Percentiles rank a stretch among this genome's conserved stretches.
Evolutionary conservation across 2,113 vertebrate genomes (phyloP).

Genomic region (Tricholaema leucomelas): DNA sequence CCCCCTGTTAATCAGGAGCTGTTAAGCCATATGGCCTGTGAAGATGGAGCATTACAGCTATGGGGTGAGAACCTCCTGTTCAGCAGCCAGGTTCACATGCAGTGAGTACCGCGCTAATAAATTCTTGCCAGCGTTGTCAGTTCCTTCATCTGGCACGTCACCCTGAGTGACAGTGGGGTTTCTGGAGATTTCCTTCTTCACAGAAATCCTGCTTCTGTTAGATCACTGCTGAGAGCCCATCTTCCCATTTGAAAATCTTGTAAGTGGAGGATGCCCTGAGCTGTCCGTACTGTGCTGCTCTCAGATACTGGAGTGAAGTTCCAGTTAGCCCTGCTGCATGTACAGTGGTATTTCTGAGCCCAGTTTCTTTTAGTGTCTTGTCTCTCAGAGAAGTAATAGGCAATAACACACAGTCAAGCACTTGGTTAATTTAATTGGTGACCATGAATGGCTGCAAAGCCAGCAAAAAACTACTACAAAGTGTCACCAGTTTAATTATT

Average conservation of each 20-base stretch:
- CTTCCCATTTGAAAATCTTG: not conserved
- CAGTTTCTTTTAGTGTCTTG: not conserved
- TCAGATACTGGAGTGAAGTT: fast-evolving
- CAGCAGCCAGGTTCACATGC: not conserved
- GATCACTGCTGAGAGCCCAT: not conserved
- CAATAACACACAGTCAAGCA: not conserved
- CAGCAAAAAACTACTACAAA: not conserved
- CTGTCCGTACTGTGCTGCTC: not conserved
- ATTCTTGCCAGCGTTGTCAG: not conserved
- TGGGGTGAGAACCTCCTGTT: not conserved
- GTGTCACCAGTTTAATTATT: not conserved
- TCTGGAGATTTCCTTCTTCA: not conserved
- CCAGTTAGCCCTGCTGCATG: not conserved
- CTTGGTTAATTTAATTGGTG: not conserved
- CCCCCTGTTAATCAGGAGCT: not conserved
- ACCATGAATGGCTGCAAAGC: not conserved
- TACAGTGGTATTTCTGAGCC: not conserved
- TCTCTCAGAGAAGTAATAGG: not conserved
- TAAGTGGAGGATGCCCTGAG: not conserved
- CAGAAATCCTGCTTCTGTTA: not conserved
- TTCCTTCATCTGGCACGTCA: not conserved
- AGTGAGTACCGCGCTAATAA: fast-evolving
- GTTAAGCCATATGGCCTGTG: conserved; percentile 11
- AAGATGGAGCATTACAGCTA: not conserved
- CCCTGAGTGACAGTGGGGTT: not conserved